These are phyloP conservation scores for Microplitis mediator DNA, from an alignment of 1,140 invertebrate genomes.

Conservation along the genomic window DNA sequence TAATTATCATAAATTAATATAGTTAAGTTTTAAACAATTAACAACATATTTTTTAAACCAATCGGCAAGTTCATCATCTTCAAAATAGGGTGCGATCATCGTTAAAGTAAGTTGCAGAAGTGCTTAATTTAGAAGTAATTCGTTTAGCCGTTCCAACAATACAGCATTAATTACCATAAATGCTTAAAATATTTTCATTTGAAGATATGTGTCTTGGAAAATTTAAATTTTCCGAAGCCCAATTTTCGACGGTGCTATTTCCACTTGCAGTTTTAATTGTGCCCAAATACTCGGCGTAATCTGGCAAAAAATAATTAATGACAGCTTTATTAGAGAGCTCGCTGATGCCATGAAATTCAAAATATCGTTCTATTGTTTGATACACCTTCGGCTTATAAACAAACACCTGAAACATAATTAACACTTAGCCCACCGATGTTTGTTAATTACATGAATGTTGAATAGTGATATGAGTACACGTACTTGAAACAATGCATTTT, in stretches of 20 bases:
- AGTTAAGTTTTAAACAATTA: slow-evolving; percentile 86
- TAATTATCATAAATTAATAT: slow-evolving; percentile 76
- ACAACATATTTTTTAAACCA: slow-evolving; percentile 87
- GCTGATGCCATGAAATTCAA: slow-evolving; percentile 74
- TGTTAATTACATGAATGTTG: background rate
- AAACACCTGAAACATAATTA: slow-evolving; percentile 71
- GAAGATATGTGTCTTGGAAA: slow-evolving; percentile 81
- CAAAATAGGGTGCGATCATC: slow-evolving; percentile 76
- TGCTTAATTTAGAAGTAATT: slow-evolving; percentile 78
- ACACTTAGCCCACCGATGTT: too few relatives aligned
- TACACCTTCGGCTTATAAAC: slow-evolving; percentile 80
- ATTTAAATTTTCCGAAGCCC: slow-evolving; percentile 74
- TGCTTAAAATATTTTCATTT: slow-evolving; percentile 78
- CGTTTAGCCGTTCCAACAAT: slow-evolving; percentile 73
- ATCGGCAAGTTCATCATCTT: slow-evolving; percentile 70
- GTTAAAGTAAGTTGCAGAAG: slow-evolving; percentile 79
- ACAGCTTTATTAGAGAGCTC: slow-evolving; percentile 72
- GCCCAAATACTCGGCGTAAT: slow-evolving; percentile 82
- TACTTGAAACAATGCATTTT: slow-evolving; percentile 87
- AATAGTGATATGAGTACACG: background rate
- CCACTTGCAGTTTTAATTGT: slow-evolving; percentile 78
- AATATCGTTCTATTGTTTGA: slow-evolving; percentile 75
- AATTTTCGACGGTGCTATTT: slow-evolving; percentile 77
- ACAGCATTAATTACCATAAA: slow-evolving; percentile 77
- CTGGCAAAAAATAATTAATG: slow-evolving; percentile 77